Evolutionary conservation across 2,888 invertebrate genomes (phyloP).

Genomic region (Drosophila subquinaria): DNA sequence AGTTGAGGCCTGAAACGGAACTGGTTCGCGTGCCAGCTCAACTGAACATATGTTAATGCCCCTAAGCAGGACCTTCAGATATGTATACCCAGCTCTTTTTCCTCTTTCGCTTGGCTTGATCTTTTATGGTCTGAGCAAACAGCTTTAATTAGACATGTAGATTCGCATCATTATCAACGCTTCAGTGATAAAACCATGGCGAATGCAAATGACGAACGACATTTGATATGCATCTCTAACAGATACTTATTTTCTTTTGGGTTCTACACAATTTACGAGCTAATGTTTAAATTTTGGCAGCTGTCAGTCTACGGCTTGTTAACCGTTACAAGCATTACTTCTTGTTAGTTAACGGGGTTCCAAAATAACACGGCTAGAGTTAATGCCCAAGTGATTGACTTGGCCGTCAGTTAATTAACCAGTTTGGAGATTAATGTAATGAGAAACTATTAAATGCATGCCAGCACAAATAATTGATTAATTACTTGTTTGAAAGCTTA

Average conservation of each 20-base stretch:
- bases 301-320: constrained; percentile 30
- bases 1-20: constrained; percentile 44
- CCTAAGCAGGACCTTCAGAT: constrained; percentile 29
- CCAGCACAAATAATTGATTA: constrained; percentile 12
- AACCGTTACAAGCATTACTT: constrained; percentile 4
- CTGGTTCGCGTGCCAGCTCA: constrained; percentile 64
- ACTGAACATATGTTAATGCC: constrained; percentile 61
- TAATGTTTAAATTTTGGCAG: constrained; percentile 25
- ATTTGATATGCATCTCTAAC: constrained; percentile 69
- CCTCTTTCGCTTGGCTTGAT: constrained; percentile 34
- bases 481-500: constrained; percentile 2
- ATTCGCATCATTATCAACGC: constrained; percentile 68
- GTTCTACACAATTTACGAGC: constrained; percentile 14
- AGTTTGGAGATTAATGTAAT: constrained; percentile 12
- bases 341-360: constrained; percentile 20
- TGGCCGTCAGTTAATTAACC: constrained; percentile 27
- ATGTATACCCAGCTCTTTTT: neutral
- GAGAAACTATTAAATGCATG: constrained; percentile 2
- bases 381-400: constrained; percentile 7
- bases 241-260: neutral
- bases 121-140: constrained; percentile 27
- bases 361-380: constrained; percentile 15
- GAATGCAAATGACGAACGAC: constrained; percentile 66
- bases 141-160: constrained; percentile 42
- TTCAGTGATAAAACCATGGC: constrained; percentile 61